Evolutionary conservation across 2,888 invertebrate genomes (phyloP).

Genomic region (Neocrepidodera transversa): DNA sequence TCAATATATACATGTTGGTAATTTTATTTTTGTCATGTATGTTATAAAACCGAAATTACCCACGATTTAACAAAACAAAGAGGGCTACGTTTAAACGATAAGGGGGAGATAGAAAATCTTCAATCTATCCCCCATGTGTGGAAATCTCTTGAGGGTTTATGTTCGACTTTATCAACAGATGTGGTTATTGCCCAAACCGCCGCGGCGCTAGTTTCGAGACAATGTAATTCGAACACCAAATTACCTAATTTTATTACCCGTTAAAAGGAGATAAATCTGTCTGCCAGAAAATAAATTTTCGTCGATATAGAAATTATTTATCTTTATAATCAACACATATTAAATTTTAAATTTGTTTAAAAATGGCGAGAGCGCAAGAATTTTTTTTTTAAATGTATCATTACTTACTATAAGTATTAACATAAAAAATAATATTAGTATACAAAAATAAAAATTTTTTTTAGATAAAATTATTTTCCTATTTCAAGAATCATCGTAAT

Average conservation of each 20-base stretch:
- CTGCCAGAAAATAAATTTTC: constrained; percentile 4
- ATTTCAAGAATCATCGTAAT: constrained; percentile 8
- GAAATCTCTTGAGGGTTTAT: constrained; percentile 29
- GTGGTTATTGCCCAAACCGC: constrained; percentile 32
- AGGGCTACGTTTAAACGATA: constrained; percentile 13
- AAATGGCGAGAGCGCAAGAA: too few relatives aligned
- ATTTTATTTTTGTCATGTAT: too few relatives aligned
- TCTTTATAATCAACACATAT: too few relatives aligned
- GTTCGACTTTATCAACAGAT: constrained; percentile 34
- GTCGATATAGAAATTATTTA: too few relatives aligned
- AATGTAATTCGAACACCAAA: constrained; percentile 39
- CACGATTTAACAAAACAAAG: background rate
- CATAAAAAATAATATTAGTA: too few relatives aligned
- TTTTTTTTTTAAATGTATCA: too few relatives aligned
- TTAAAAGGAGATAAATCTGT: constrained; percentile 41
- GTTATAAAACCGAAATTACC: constrained; percentile 7
- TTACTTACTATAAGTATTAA: too few relatives aligned
- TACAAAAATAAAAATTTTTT: too few relatives aligned
- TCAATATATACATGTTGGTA: too few relatives aligned
- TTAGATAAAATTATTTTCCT: too few relatives aligned
- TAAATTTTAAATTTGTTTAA: too few relatives aligned
- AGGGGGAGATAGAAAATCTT: constrained; percentile 29
- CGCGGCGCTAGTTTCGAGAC: constrained; percentile 22
- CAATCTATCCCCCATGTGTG: constrained; percentile 18
- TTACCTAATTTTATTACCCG: constrained; percentile 46